Evolutionary conservation across 2,797 vertebrate species (phyloP).

Genomic region (Huso huso): DNA sequence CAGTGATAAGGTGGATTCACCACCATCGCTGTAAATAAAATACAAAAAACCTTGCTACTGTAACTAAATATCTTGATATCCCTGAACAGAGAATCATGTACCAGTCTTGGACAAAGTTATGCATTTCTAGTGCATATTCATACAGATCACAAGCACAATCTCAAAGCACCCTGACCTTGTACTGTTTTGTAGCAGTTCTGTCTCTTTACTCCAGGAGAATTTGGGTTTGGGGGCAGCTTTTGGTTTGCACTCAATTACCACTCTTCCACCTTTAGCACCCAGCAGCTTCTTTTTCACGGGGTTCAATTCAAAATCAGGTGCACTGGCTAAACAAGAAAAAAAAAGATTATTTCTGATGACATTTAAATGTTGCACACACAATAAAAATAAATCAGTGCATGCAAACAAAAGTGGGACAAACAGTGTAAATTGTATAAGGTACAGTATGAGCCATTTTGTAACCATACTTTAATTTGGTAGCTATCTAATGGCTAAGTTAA

Average conservation of each 20-base stretch:
- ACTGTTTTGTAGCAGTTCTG: conserved; percentile 82
- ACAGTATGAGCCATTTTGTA: too few relatives aligned
- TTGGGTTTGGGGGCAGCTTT: conserved; percentile 83
- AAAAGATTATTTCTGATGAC: background rate
- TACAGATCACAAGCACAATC: background rate
- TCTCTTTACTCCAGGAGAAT: conserved; percentile 89
- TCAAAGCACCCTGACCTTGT: conserved; percentile 65
- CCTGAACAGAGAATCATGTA: too few relatives aligned
- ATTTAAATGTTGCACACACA: too few relatives aligned
- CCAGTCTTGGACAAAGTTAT: too few relatives aligned
- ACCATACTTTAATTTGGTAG: too few relatives aligned
- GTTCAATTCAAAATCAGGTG: conserved; percentile 83
- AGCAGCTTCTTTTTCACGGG: conserved; percentile 80
- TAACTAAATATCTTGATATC: background rate
- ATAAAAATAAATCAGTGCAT: too few relatives aligned
- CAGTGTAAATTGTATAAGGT: too few relatives aligned
- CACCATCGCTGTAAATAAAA: too few relatives aligned
- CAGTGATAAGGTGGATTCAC: too few relatives aligned
- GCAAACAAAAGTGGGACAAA: too few relatives aligned
- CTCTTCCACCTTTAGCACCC: conserved; percentile 76
- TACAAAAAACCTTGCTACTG: too few relatives aligned
- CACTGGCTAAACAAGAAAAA: conserved; percentile 57
- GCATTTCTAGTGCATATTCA: background rate
- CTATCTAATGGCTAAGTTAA: too few relatives aligned
- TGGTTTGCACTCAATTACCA: conserved; percentile 87